Evolutionary conservation across 2,113 vertebrate species (phyloP), one percentile per base, ranked within the genome.

Genomic region (Prolemur simus): DNA sequence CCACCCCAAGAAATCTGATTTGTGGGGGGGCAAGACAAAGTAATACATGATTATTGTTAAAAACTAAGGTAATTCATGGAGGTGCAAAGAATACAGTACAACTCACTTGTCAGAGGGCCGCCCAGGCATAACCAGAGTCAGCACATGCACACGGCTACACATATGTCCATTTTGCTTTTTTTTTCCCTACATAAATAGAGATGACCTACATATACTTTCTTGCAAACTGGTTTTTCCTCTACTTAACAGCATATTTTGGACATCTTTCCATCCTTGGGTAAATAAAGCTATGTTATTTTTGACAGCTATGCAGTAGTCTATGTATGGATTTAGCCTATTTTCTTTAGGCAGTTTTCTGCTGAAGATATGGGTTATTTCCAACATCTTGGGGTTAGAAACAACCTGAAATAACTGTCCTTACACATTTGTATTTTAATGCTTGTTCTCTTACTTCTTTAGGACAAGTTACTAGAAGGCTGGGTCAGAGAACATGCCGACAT

Each of bases 221-320:
- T 71, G 52, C 25, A 94, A 95, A 78, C 37, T 32, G 83, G 10
- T n/a, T 94, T 96, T 89, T 87, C 45, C 45, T 78, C 20, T 76
- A 58, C 52, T 93, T 88, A 49, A 56, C 54, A 84, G 17, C 64
- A 58, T 45, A 21, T 58, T 92, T 94, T 52, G 34, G 77, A 82
- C 23, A 95, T 82, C 56, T 80, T 87, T 60, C 27, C 66, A 68
- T 78, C 69, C 87, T 68, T 63, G 27, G 6, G 63, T 68, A 84
- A n/a, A 88, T 25, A 63, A 66, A 88, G 60, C 20, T 37, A 32
- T 18, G 37, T 86, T 63, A 49, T 92, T 91, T 85, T 91, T 88
- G 64, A 63, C 13, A 77, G 42, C 29, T 42, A 2, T 45, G 6
- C 34, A 9, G 42, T 83, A 77, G 74, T 89, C n/a, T 89, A 4